Base-by-base conservation (phyloP, 1,140 invertebrate genomes). In the Drosophila jambulina region DNA sequence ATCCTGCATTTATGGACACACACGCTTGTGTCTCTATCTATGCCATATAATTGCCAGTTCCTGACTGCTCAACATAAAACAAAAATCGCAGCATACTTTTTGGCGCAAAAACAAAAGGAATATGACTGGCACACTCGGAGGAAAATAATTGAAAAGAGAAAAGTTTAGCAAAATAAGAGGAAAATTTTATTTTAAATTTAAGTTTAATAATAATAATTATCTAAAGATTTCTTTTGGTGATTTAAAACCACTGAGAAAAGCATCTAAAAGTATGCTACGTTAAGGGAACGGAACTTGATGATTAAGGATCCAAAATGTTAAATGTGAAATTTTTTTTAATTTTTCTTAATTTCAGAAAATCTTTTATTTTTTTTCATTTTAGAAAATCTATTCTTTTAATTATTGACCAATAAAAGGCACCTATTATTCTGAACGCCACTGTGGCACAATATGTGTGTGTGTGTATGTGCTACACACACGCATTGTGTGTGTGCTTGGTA, bases 1-100 rank as follows among this genome's bases (percentile, higher is more conserved):
- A 80, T 78, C 68, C 40, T 69, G 72, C 68, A 68, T 80, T 84
- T 84, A 74, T 84, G 71, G 23, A 23, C 29, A 21, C 36, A 21
- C 27, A 10, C 29, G n/a, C 58, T 13, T 43, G 32, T 15, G 13
- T 29, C 17, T 2, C 19, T 49, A 54, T 54, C 15, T 51, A 4
- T 2, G 48, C 23, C 25, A 46, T 40, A 46, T 74, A 75, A 75
- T 75, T 75, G 71, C 53, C 46, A 67, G 36, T 53, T 69, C 36
- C 67, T 67, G 67, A 21, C 62, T 42, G 38, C 25, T 49, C 19
- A 38, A 51, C 67, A 70, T 40, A 46, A 56, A 72, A 25, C 53
- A n/a, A 51, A 51, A 72, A 51, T 60, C 67, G 38, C 29, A 63
- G 32, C 60, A 57, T 32, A 64, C 32, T 36, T 56, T 56, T 40